Percentiles rank a stretch among this genome's conserved stretches.
These are phyloP conservation scores for Athene cunicularia DNA, from an alignment of 2,113 vertebrate species.

Conservation along the genomic window DNA sequence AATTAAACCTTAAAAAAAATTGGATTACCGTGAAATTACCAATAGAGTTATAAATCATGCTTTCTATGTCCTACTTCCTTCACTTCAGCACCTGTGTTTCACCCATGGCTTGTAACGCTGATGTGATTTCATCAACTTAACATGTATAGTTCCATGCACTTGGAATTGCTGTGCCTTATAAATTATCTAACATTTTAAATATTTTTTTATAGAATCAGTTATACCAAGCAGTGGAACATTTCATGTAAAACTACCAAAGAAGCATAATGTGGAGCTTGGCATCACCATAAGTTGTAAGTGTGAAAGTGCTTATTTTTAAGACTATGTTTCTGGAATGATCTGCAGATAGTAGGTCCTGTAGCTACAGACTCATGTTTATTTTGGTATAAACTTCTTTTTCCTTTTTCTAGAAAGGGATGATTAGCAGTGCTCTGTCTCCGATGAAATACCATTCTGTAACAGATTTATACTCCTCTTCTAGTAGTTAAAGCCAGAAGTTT, in stretches of 20 bases:
- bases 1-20: conserved; percentile 18
- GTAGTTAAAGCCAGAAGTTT: background rate
- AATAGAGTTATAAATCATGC: background rate
- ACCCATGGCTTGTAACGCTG: background rate
- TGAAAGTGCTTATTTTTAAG: conserved; percentile 57
- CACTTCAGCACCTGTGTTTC: background rate
- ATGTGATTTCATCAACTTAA: background rate
- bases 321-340: background rate
- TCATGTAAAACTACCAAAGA: conserved; percentile 98
- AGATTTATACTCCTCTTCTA: background rate
- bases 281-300: conserved; percentile 98
- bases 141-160: background rate
- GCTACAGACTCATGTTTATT: background rate
- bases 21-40: background rate
- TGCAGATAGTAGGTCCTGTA: background rate
- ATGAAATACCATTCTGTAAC: background rate
- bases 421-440: background rate
- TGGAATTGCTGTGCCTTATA: background rate
- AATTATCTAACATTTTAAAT: background rate
- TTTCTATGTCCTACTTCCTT: background rate
- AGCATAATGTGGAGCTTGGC: conserved; percentile 94
- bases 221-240: conserved; percentile 98
- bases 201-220: conserved; percentile 87
- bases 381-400: background rate
- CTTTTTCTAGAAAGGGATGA: background rate